Evolutionary conservation across 2,797 vertebrate genomes (phyloP), one percentile per base, ranked within the genome.

Genomic region (Falco cherrug): DNA sequence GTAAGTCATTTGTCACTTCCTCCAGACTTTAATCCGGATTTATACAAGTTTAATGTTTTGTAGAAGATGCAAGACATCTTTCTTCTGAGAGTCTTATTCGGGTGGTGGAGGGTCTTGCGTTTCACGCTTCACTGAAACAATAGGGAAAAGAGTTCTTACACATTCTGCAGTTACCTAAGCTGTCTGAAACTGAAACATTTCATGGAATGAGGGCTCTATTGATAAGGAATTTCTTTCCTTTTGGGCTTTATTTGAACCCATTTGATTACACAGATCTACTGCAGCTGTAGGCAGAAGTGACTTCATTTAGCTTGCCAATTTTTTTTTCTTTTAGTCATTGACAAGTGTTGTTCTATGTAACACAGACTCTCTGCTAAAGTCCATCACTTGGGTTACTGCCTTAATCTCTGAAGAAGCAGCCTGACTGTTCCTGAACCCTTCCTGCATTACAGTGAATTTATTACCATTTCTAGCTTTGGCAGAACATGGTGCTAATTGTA

Each of bases 41-140:
- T 87, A 39, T 78, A 95, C 63, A 84, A 89, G 90, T 89, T 90
- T 95, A 84, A 69, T 88, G 70, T 91, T 95, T 90, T 87, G 74
- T 45, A 90, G 92, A 71, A 94, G 95, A 87, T 74, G 91, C 13
- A 69, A 91, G 69, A 88, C 76, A 87, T 54, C 89, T 88, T 94
- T 91, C 93, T 97, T 77, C 93, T 91, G 84, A 95, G 82, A 68
- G 47, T 94, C 89, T 93, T 93, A 97, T 26, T 97, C 45, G 0
- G 95, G 95, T 87, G 75, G 86, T 76, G 89, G 95, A 93, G 95
- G 94, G 70, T 96, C 97, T 94, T 69, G 95, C 24, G 90, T 96
- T 63, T 96, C 97, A 90, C 59, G 29, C 84, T 97, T 97, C 82
- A 60, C 96, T 97, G 93, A 83, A 94, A 86, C 81, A 94, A 94